Evolutionary conservation across 2,797 vertebrate species (phyloP), one percentile per base, ranked within the genome.

Genomic region (Pyrocephalus nanus): DNA sequence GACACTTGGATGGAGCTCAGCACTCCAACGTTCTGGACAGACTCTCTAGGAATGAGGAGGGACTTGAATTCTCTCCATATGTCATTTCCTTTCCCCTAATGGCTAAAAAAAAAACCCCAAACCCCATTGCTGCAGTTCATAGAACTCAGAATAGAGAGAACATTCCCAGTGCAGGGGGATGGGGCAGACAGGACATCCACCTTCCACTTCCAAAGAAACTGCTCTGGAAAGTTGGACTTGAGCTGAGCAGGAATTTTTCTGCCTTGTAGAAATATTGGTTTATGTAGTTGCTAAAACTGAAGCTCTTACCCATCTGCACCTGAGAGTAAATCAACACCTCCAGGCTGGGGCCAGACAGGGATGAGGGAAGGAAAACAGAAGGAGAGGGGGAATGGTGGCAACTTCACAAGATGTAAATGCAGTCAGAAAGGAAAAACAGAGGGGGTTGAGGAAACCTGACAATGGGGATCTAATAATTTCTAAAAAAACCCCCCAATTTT

Each of bases 21-120:
- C 81, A 43, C 70, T 25, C 80, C 92, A 65, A 89, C 53, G 85
- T 96, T 96, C 94, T 97, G 95, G 92, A 93, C 29, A 91, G 92
- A 80, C 93, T 97, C 93, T 96, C 95, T 95, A 97, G 96, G 95
- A 97, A 97, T 76, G 90, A 92, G 95, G 90, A 96, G 93, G 96
- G 81, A 88, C 93, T 97, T 96, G 96, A 96, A 96, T 97, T 89
- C 93, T 92, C 91, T 95, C 96, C 91, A 92, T 94, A 93, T 96
- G 92, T 95, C 73, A 91, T 96, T 96, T 96, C 81, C 92, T 97
- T 96, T 94, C 93, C 93, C 78, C 76, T 96, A 82, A 96, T 92
- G 84, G 79, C 95, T 95, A 60, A 88, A 83, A 92, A 92, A 25
- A 5, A 42, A 42, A 42, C 3, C 42, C 42, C 42, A 42, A 42